Evolutionary conservation across 2,888 invertebrate genomes (phyloP).

Genomic region (Tinea pellionella): DNA sequence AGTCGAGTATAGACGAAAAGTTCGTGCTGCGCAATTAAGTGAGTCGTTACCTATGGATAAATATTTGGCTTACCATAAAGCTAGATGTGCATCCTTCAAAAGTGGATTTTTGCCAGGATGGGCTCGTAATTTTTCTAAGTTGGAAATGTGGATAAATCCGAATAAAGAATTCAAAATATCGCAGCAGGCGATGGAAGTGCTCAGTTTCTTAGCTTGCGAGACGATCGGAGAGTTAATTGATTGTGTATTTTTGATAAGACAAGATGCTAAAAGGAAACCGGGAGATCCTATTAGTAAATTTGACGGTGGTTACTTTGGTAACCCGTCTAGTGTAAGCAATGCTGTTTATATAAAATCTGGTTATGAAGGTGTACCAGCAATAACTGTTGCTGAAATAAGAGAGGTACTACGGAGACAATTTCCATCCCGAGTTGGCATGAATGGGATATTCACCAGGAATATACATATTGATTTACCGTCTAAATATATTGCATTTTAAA

Average conservation of each 20-base stretch:
- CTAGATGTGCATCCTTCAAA: conserved; percentile 79
- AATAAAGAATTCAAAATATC: conserved; percentile 72
- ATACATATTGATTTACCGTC: conserved; percentile 52
- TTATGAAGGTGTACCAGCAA: conserved; percentile 75
- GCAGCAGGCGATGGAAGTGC: conserved; percentile 76
- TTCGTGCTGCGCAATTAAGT: conserved; percentile 69
- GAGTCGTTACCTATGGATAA: conserved; percentile 65
- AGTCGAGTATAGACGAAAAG: conserved; percentile 67
- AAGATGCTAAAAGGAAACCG: conserved; percentile 76
- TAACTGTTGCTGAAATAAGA: conserved; percentile 83
- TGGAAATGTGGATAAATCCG: conserved; percentile 74
- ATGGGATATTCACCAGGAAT: conserved; percentile 57
- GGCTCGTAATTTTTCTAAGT: conserved; percentile 64
- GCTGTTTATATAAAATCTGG: conserved; percentile 69
- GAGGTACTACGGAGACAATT: conserved; percentile 84
- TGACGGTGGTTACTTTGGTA: conserved; percentile 72
- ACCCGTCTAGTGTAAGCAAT: conserved; percentile 68
- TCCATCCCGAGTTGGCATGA: conserved; percentile 71
- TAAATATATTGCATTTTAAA: conserved; percentile 42
- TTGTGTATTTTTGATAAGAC: conserved; percentile 81
- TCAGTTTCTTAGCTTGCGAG: conserved; percentile 90
- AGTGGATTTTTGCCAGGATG: conserved; percentile 49
- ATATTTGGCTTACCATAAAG: conserved; percentile 84
- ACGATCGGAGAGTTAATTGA: conserved; percentile 91
- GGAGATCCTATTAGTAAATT: conserved; percentile 79